Evolutionary conservation across 2,888 invertebrate species (phyloP).

Genomic region (Watsonalla cultraria): DNA sequence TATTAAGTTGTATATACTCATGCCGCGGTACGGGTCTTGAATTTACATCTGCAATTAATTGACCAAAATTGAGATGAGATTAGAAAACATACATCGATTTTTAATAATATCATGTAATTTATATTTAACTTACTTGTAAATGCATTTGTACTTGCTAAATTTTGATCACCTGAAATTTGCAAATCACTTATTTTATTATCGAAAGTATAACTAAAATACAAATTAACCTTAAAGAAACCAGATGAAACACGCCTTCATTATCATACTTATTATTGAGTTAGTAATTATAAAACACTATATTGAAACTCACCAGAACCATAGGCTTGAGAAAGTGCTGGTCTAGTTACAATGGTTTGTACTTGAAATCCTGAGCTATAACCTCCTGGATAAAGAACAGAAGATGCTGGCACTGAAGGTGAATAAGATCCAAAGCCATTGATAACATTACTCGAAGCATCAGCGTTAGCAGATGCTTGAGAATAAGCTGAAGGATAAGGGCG

Average conservation of each 20-base stretch:
- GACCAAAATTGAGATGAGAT: background rate
- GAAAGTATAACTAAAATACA: too few relatives aligned
- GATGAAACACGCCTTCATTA: too few relatives aligned
- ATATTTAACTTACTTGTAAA: too few relatives aligned
- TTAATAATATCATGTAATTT: too few relatives aligned
- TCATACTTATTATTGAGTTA: too few relatives aligned
- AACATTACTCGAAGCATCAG: background rate
- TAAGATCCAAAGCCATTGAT: background rate
- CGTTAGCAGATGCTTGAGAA: background rate
- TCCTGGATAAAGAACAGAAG: background rate
- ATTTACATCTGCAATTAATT: constrained; percentile 30
- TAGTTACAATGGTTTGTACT: background rate
- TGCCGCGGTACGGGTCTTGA: constrained; percentile 33
- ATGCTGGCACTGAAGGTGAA: background rate
- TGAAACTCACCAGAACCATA: background rate
- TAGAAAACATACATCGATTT: too few relatives aligned
- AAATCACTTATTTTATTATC: too few relatives aligned
- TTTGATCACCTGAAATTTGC: too few relatives aligned
- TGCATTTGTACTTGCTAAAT: too few relatives aligned
- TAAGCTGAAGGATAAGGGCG: background rate
- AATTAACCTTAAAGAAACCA: too few relatives aligned
- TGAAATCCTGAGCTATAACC: background rate
- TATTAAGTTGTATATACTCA: constrained; percentile 36
- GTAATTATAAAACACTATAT: background rate
- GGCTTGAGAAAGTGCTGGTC: background rate